A percentile compares a stretch with the other conserved stretches of the same genome.
phyloP scores from a whole-genome alignment of 1,140 invertebrate species.

The Cydia pomonella region DNA sequence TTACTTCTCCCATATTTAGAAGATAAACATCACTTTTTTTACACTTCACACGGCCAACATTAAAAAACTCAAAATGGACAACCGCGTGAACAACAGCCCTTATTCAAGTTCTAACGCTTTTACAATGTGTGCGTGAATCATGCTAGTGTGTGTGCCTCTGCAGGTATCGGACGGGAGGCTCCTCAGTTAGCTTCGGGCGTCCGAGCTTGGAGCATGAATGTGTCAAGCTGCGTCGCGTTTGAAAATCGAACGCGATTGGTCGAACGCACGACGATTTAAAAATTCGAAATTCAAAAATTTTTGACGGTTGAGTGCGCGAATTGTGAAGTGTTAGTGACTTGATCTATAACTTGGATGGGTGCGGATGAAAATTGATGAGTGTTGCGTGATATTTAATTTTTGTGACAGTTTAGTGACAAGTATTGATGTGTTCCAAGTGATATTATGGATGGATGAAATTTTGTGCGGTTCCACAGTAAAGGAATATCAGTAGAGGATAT shows the following conservation, averaged over 20 bases:
- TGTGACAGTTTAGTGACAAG: conserved; percentile 32
- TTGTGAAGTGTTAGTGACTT: conserved; percentile 3
- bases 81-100: conserved; percentile 56
- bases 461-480: not conserved
- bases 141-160: conserved; percentile 69
- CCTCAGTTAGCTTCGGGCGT: conserved; percentile 68
- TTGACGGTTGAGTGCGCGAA: conserved; percentile 11
- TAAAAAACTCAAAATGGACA: conserved; percentile 37
- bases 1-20: not conserved
- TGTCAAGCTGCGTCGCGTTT: conserved; percentile 23
- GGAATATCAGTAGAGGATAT: conserved; percentile 26
- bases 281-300: conserved; percentile 21
- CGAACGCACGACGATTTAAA: conserved; percentile 17
- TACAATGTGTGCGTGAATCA: conserved; percentile 52
- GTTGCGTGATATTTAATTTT: conserved; percentile 27
- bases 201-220: conserved; percentile 47
- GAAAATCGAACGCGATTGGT: conserved; percentile 38
- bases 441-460: conserved; percentile 32
- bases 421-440: conserved; percentile 29
- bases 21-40: conserved; percentile 15
- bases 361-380: not conserved
- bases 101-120: conserved; percentile 53
- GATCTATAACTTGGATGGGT: not conserved
- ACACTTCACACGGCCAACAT: conserved; percentile 9
- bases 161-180: conserved; percentile 61